Evolutionary conservation across 2,888 invertebrate genomes (phyloP).

Genomic region (Hololepta plana): DNA sequence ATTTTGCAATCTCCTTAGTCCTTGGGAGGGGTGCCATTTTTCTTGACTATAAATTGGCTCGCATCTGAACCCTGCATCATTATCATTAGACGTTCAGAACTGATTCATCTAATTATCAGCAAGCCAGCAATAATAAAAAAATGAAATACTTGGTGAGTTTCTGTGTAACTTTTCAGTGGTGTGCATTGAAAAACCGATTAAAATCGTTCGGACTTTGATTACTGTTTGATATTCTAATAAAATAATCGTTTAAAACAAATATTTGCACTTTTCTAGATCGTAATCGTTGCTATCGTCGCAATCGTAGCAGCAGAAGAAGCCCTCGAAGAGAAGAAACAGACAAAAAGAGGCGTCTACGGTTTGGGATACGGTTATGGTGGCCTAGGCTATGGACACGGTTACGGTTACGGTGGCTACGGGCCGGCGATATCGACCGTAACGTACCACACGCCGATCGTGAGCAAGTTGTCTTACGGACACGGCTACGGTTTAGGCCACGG

Average conservation of each 20-base stretch:
- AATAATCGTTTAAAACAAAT: conserved; percentile 5
- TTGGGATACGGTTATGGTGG: conserved; percentile 11
- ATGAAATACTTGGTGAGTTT: conserved; percentile 16
- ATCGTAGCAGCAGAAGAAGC: conserved; percentile 12
- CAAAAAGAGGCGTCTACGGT: conserved; percentile 18
- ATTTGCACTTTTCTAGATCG: conserved; percentile 1
- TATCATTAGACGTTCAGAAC: conserved; percentile 3
- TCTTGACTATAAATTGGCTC: conserved; percentile 6
- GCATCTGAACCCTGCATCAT: conserved; percentile 3
- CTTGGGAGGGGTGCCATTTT: conserved; percentile 1
- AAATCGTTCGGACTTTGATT: neutral
- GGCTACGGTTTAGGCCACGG: conserved; percentile 9
- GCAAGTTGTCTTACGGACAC: conserved; percentile 8
- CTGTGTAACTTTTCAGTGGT: neutral
- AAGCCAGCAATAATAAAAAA: conserved; percentile 9
- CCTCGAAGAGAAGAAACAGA: conserved; percentile 14
- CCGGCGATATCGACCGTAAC: no score
- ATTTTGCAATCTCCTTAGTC: no score
- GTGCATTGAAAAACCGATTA: neutral
- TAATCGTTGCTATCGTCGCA: conserved; percentile 8
- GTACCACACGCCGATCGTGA: conserved; percentile 8
- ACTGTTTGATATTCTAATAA: no score
- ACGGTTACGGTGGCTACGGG: conserved; percentile 12
- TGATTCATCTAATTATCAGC: no score
- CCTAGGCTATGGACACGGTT: conserved; percentile 9